These are phyloP conservation scores for Melanotaenia boesemani DNA, from an alignment of 2,797 vertebrate species.

Conservation along the genomic window DNA sequence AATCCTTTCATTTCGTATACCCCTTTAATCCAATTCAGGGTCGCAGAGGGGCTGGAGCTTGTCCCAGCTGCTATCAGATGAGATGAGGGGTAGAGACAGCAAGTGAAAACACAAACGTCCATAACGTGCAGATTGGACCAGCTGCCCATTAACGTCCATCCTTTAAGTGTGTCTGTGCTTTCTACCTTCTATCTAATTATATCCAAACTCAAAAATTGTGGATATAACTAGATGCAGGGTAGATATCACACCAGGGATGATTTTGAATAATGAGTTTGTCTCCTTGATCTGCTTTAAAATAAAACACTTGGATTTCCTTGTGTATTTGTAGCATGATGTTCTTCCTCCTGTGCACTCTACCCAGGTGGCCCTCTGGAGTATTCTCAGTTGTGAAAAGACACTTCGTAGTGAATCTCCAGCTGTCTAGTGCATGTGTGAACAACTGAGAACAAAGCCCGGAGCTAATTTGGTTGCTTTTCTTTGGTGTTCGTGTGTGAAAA, in stretches of 20 bases:
- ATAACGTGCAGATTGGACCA: not conserved
- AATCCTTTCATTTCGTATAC: no score
- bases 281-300: not conserved
- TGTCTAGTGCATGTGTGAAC: slow-evolving; percentile 1
- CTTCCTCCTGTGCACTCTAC: not conserved
- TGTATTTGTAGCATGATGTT: not conserved
- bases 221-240: not conserved
- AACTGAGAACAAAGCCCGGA: not conserved
- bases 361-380: not conserved
- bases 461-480: not conserved
- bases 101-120: not conserved
- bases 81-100: not conserved
- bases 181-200: no score
- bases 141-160: not conserved
- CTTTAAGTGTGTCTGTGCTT: no score
- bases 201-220: not conserved
- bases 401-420: not conserved
- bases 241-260: not conserved
- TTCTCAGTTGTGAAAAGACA: not conserved
- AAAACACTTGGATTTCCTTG: not conserved
- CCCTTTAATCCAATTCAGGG: no score
- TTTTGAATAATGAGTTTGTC: not conserved
- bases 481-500: no score
- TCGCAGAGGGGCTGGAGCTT: no score
- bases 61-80: no score